A percentile compares a stretch with the other conserved stretches of the same genome.
Conservation (phyloP, 2,888 invertebrate genomes). For the Dryomyza anilis region DNA sequence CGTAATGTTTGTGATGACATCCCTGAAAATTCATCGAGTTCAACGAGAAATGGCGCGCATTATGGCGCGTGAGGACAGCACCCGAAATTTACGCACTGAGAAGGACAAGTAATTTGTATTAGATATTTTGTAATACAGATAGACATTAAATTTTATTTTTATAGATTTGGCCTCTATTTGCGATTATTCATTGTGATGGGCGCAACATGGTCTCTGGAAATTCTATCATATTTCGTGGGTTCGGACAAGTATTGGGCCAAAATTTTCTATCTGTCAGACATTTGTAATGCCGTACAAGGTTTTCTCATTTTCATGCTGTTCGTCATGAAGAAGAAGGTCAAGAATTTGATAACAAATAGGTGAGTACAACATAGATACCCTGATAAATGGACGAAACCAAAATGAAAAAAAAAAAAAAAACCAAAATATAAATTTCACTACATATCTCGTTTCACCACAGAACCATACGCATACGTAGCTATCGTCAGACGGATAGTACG, state of each 20-base stretch:
- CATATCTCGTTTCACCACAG: conserved; percentile 38
- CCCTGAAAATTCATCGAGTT: conserved; percentile 55
- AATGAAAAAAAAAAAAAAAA: not conserved
- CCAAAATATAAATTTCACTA: conserved; percentile 1
- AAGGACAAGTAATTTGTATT: conserved; percentile 55
- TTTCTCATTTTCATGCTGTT: conserved; percentile 68
- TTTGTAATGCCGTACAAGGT: conserved; percentile 67
- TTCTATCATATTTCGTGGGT: conserved; percentile 74
- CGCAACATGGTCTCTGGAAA: conserved; percentile 81
- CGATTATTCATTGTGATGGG: conserved; percentile 87
- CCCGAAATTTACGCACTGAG: conserved; percentile 54
- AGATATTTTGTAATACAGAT: not conserved
- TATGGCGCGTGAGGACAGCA: conserved; percentile 55
- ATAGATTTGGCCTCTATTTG: conserved; percentile 77
- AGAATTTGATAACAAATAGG: conserved; percentile 56
- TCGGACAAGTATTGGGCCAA: conserved; percentile 49
- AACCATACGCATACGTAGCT: conserved; percentile 49
- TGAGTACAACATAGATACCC: conserved; percentile 38
- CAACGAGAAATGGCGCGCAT: conserved; percentile 57
- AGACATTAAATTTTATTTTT: not conserved
- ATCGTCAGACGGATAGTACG: conserved; percentile 50
- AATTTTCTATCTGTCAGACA: conserved; percentile 62
- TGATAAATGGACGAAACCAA: not conserved
- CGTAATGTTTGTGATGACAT: conserved; percentile 57
- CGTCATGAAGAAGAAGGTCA: conserved; percentile 66